Percentiles rank a stretch among this genome's conserved stretches.
These are phyloP conservation scores for Pemphredon lugubris DNA, from an alignment of 2,888 invertebrate species.

Conservation along the genomic window DNA sequence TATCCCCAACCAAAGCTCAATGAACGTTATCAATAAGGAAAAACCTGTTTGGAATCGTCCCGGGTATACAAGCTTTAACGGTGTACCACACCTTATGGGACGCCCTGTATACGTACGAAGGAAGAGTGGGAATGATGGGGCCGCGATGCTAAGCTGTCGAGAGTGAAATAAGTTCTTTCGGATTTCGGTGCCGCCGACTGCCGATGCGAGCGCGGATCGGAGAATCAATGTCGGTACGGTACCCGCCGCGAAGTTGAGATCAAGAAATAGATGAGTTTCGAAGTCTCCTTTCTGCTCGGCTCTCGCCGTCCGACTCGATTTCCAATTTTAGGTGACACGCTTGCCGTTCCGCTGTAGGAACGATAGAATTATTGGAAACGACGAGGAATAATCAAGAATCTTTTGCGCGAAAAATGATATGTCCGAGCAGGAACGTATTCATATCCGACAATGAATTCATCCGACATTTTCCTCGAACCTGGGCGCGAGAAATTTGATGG, in stretches of 20 bases:
- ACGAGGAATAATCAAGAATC: slow-evolving; percentile 36
- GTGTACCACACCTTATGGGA: no score
- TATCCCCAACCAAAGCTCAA: no score
- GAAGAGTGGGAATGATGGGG: not conserved
- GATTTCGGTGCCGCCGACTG: slow-evolving; percentile 24
- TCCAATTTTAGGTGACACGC: slow-evolving; percentile 54
- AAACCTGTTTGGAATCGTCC: no score
- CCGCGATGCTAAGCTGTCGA: slow-evolving; percentile 24
- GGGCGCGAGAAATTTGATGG: not conserved
- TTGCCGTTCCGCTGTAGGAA: not conserved
- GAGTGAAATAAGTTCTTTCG: slow-evolving; percentile 41
- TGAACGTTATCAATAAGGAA: no score
- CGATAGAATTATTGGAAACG: slow-evolving; percentile 36
- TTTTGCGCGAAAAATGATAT: slow-evolving; percentile 9
- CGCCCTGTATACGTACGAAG: no score
- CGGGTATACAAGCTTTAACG: no score
- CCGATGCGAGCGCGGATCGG: no score
- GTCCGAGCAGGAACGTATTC: slow-evolving; percentile 7
- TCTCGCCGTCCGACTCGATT: slow-evolving; percentile 38
- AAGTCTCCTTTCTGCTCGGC: slow-evolving; percentile 5
- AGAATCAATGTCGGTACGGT: slow-evolving; percentile 22
- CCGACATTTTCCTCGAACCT: not conserved
- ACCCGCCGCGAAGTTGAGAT: slow-evolving; percentile 44
- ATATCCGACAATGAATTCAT: slow-evolving; percentile 20
- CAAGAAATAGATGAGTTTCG: slow-evolving; percentile 45